Base-by-base conservation (phyloP, 2,797 vertebrate species). In the Sandelia bainsii region DNA sequence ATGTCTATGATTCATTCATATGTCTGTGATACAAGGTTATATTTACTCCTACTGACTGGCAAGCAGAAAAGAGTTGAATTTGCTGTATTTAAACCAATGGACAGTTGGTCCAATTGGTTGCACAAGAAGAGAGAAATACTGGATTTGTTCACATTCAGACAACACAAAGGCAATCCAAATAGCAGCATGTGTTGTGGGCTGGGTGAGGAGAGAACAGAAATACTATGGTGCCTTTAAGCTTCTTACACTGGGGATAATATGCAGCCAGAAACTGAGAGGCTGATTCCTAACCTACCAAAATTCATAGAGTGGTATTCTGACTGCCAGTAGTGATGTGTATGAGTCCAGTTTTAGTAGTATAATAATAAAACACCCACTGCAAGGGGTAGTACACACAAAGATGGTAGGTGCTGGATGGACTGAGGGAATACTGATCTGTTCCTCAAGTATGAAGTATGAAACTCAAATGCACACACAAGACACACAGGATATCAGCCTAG, bases 41-140 rank as follows among this genome's bases (percentile, higher is more conserved):
- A 53, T 52, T 51, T 66, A 42, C 42, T 67, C 50, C 40, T 44
- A 50, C 46, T 66, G 64, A 76, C 72, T 62, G 63, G 56, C 48
- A 68, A 58, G 64, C 69, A 69, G 51, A 58, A 68, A 64, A 75
- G 69, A 53, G 60, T 34, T 51, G 37, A 73, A 80, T 72, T 60
- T 1, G 27, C 32, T 69, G 69, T 66, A 77, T 86, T 81, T 61
- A 79, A 82, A 74, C 63, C 69, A 74, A 83, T 72, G 62, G 63
- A 63, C 46, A 80, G 71, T 69, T 39, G 8, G 69, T 80, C 83
- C 79, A 85, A 81, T 72, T 85, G 81, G 83, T 87, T 79, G 79
- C 87, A 86, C 83, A 86, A 85, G 77, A 87, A 87, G 71, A 82
- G 79, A 82, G 77, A 89, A 76, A 87, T 85, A 87, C 87, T 89